Base-by-base conservation (phyloP, 2,113 vertebrate species). In the Rutilus rutilus region DNA sequence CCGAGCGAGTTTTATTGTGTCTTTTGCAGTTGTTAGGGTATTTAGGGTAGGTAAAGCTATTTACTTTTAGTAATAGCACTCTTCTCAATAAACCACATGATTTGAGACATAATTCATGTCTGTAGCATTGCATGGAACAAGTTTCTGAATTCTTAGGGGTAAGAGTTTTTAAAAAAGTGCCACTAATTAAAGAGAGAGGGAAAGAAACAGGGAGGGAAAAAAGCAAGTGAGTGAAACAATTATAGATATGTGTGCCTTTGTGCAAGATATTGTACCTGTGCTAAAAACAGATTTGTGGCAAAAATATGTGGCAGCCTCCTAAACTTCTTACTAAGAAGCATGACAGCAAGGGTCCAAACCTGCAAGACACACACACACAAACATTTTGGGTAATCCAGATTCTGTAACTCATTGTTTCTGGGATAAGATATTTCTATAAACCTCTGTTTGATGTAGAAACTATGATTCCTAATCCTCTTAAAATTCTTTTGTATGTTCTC, bases 301-400 rank as follows among this genome's bases (percentile, higher is more conserved):
- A 99, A 96, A 93, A 99, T 95, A 90, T 99, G 98, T 90, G 98
- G 98, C 90, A 98, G 94, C 79, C 95, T 96, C 91, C 95, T 98
- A 86, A 97, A 98, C 87, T 97, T 99, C 90, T 97, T 98, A 93
- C 97, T 97, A 80, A 99, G 92, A 74, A 99, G 80, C 93, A 99
- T 95, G 91, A 99, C 93, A 52, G 90, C 93, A 81, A 99, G 94
- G 90, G 97, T 97, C 97, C 98, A 99, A 45, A 98, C 94, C 98
- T 99, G 91, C 85, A 78, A 59, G 17, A 57, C 39, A 74, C 30
- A 82, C 45, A 67, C 39, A 39, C 6, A 64, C 62, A 84, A 5
- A 47, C 45, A 60, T 45, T 25, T 25, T 36, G 19, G 19, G 1
- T 36, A 23, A 64, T 80, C 57, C 36, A 45, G 59, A 25, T 64